Conservation (phyloP, 2,797 vertebrate genomes). For the Apogon talboti region DNA sequence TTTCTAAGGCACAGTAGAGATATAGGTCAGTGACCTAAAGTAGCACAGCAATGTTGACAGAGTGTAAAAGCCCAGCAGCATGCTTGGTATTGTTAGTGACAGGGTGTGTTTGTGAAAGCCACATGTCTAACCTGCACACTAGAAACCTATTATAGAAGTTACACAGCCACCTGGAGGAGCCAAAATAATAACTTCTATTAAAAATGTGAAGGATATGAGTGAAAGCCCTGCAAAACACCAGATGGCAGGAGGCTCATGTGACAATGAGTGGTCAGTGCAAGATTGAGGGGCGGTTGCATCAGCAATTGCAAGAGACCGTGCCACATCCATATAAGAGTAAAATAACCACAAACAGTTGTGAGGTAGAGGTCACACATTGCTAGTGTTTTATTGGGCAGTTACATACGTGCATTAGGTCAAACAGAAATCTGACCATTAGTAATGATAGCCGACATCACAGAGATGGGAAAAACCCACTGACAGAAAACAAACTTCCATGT, state of each 20-base stretch:
- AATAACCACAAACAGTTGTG: slow-evolving; percentile 66
- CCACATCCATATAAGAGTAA: slow-evolving; percentile 4
- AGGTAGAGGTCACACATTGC: slow-evolving; percentile 78
- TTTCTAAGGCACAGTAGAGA: slow-evolving; percentile 32
- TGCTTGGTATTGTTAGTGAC: slow-evolving; percentile 6
- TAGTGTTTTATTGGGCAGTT: slow-evolving; percentile 85
- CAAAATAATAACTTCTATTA: background rate
- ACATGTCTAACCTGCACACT: background rate
- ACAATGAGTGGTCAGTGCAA: slow-evolving; percentile 29
- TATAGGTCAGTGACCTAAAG: slow-evolving; percentile 78
- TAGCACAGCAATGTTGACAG: slow-evolving; percentile 49
- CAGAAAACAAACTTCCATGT: slow-evolving; percentile 42
- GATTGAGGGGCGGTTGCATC: slow-evolving; percentile 58
- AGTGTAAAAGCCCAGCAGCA: slow-evolving; percentile 26
- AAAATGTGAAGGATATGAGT: background rate
- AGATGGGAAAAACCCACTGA: slow-evolving; percentile 38
- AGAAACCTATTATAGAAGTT: background rate
- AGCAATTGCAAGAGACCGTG: slow-evolving; percentile 14
- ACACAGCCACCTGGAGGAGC: background rate
- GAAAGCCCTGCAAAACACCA: background rate
- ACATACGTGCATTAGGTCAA: slow-evolving; percentile 74
- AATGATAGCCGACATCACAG: slow-evolving; percentile 61
- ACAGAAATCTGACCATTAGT: slow-evolving; percentile 65
- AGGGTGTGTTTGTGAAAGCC: background rate
- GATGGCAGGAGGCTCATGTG: slow-evolving; percentile 28